Base-by-base conservation (phyloP, 2,113 vertebrate species). In the Falco punctatus region DNA sequence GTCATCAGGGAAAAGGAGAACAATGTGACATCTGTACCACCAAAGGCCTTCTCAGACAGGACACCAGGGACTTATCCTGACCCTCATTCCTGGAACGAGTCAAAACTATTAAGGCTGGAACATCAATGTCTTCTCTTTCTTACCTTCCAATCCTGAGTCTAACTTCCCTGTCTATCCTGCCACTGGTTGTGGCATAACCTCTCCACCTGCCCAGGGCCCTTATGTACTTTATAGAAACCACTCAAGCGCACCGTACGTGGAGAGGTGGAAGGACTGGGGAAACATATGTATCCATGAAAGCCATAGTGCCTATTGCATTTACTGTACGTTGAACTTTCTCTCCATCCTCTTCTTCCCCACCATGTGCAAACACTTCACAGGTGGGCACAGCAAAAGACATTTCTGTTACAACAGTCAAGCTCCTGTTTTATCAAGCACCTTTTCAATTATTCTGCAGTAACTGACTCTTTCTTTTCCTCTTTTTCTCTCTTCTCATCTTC, bases 351-450 rank as follows among this genome's bases (percentile, higher is more conserved):
- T n/a, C 7, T 42, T 58, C 35, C 48, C 3, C 18, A 69, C 6
- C 5, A 3, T 14, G 18, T 33, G 19, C 5, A 1, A 74, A 49
- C 7, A 40, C 10, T 13, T 27, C 1, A 1, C 27, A 81, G 9
- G 7, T n/a, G 28, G 6, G 6, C 30, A 78, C 17, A 67, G 35
- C 4, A 30, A 44, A 40, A 82, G 11, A 30, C 11, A 30, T 71
- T 88, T 72, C 13, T 51, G 11, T 9, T 33, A 38, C 71, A 75
- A 26, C 7, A 46, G 18, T 33, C 35, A 80, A 55, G 23, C 9
- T 92, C 46, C 33, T 27, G 7, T 54, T 71, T 90, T 30, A 22
- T 62, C 35, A 48, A 82, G 11, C 16, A 26, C 22, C 7, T 73
- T 82, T 85, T 55, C 49, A 7, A 28, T 30, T 26, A 9, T 80